A percentile compares a stretch with the other conserved stretches of the same genome.
phyloP scores from a whole-genome alignment of 2,113 vertebrate genomes.

The Upupa epops region DNA sequence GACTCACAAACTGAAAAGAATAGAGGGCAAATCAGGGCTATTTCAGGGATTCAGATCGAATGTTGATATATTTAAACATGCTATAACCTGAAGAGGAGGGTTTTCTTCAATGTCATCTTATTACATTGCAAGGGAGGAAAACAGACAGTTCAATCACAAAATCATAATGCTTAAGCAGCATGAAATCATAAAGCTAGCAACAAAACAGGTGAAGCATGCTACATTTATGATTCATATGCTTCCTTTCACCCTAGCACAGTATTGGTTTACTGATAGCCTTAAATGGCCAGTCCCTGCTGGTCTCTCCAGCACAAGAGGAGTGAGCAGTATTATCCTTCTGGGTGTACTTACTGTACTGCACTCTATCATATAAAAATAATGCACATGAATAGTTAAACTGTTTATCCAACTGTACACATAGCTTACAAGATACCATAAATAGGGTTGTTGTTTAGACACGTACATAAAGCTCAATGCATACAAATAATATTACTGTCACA shows the following conservation, averaged over 20 bases:
- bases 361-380: constrained; percentile 61
- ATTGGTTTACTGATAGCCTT: constrained; percentile 55
- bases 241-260: constrained; percentile 58
- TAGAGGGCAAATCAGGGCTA: background rate
- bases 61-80: constrained; percentile 28
- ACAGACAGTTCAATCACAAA: constrained; percentile 70
- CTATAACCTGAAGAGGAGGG: constrained; percentile 18
- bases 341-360: constrained; percentile 54
- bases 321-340: constrained; percentile 62
- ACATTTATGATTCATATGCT: constrained; percentile 70
- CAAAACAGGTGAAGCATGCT: constrained; percentile 72
- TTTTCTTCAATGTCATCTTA: constrained; percentile 63
- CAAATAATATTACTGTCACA: constrained; percentile 19
- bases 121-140: constrained; percentile 55
- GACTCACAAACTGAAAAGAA: background rate
- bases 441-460: constrained; percentile 11
- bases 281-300: constrained; percentile 51
- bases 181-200: constrained; percentile 72
- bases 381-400: constrained; percentile 69
- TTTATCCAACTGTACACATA: constrained; percentile 53
- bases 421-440: constrained; percentile 51
- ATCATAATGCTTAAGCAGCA: constrained; percentile 71
- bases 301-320: constrained; percentile 43
- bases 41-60: background rate
- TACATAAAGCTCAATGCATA: background rate